Evolutionary conservation across 1,140 invertebrate species (phyloP).

Genomic region (Heliconius himera): DNA sequence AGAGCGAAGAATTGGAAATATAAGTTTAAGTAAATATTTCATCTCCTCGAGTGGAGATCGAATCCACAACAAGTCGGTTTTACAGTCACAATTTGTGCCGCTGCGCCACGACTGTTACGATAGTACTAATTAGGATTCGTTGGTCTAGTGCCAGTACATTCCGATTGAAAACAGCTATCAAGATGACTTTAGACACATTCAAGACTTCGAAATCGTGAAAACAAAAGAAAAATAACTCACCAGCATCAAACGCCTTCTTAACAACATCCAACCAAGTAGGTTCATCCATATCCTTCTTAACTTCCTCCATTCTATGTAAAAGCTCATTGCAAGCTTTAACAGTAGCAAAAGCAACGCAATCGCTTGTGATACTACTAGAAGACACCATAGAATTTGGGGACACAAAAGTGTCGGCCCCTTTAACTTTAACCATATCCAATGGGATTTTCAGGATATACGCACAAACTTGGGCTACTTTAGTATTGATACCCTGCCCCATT

Average conservation of each 20-base stretch:
- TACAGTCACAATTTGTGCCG: too few relatives aligned
- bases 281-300: slow-evolving; percentile 83
- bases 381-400: slow-evolving; percentile 86
- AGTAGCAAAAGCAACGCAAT: slow-evolving; percentile 85
- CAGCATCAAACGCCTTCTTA: slow-evolving; percentile 78
- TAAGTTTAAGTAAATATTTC: too few relatives aligned
- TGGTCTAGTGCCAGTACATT: too few relatives aligned
- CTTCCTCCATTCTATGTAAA: slow-evolving; percentile 83
- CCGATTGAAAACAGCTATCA: too few relatives aligned
- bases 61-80: too few relatives aligned
- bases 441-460: slow-evolving; percentile 89
- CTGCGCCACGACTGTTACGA: too few relatives aligned
- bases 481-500: slow-evolving; percentile 88
- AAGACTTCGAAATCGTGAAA: too few relatives aligned
- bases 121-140: too few relatives aligned
- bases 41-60: too few relatives aligned
- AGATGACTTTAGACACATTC: not conserved
- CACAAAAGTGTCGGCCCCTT: slow-evolving; percentile 85
- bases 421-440: slow-evolving; percentile 86
- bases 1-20: too few relatives aligned
- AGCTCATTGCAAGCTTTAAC: slow-evolving; percentile 86
- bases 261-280: slow-evolving; percentile 86
- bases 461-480: slow-evolving; percentile 87
- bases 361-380: slow-evolving; percentile 88
- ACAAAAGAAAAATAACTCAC: slow-evolving; percentile 35